A percentile compares a stretch with the other conserved stretches of the same genome.
Conservation (phyloP, 2,797 vertebrate species). For the Australoheros facetus region DNA sequence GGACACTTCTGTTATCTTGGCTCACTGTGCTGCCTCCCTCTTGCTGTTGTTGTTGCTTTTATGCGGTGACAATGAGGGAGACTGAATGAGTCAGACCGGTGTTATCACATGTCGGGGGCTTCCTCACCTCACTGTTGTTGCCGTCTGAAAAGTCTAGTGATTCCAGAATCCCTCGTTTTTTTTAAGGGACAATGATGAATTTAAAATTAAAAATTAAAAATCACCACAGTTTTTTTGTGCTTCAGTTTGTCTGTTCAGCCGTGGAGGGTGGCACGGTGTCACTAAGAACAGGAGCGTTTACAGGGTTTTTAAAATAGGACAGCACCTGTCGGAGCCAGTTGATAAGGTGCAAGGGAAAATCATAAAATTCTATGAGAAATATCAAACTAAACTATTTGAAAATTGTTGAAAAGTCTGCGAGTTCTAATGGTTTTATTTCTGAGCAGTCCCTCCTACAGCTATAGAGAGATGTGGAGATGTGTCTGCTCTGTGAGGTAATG, state of each 20-base stretch:
- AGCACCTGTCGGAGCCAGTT: neutral
- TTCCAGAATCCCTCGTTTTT: neutral
- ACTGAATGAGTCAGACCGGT: constrained; percentile 36
- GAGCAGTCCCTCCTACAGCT: neutral
- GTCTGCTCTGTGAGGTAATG: too few species aligned
- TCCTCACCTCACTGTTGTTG: neutral
- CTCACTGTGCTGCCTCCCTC: neutral
- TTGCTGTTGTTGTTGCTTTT: constrained; percentile 24
- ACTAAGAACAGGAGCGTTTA: too few species aligned
- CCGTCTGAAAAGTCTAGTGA: neutral
- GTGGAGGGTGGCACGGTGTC: too few species aligned
- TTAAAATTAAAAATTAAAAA: neutral
- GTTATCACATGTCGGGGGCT: constrained; percentile 36
- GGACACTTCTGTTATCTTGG: neutral
- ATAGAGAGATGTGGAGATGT: too few species aligned
- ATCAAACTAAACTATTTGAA: neutral
- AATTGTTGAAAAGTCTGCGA: neutral
- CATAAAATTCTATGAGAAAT: neutral
- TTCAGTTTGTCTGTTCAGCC: neutral
- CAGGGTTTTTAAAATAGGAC: too few species aligned
- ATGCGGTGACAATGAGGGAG: constrained; percentile 16
- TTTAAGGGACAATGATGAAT: neutral
- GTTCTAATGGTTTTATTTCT: neutral
- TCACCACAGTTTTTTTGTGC: too few species aligned
- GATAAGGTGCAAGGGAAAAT: neutral